Percentiles rank a stretch among this genome's conserved stretches.
Evolutionary conservation across 1,140 invertebrate species (phyloP).

Genomic region (Atta colombica): DNA sequence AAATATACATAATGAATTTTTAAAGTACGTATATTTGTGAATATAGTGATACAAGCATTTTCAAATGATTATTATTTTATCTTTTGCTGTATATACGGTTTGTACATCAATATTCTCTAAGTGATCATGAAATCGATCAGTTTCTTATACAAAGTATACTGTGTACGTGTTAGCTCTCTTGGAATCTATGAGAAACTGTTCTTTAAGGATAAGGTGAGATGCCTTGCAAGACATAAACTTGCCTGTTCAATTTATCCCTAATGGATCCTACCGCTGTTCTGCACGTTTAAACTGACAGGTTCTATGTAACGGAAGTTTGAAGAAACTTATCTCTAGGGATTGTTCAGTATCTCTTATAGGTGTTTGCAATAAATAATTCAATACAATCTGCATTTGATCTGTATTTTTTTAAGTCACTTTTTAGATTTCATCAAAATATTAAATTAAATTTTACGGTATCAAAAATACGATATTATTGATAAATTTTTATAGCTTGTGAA

Average conservation of each 20-base stretch:
- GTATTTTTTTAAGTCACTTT: neutral
- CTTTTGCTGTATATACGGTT: neutral
- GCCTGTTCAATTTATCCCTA: constrained; percentile 41
- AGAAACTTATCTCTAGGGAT: constrained; percentile 19
- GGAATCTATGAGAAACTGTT: constrained; percentile 18
- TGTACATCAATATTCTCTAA: neutral
- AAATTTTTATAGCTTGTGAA: neutral
- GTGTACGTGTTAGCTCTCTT: neutral
- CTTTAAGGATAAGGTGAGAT: neutral
- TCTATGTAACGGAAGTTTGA: constrained; percentile 30
- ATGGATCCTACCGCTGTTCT: constrained; percentile 16
- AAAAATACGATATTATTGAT: neutral
- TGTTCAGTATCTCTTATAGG: neutral
- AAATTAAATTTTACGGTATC: neutral
- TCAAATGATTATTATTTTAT: neutral
- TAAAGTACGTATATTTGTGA: neutral
- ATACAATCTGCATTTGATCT: neutral
- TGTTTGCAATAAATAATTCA: constrained; percentile 14
- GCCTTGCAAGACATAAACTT: constrained; percentile 7
- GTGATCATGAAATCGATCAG: neutral
- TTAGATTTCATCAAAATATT: neutral
- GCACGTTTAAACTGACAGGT: neutral
- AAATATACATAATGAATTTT: too few relatives aligned
- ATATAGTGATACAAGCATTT: neutral
- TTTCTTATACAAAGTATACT: constrained; percentile 12